Evolutionary conservation across 2,888 invertebrate genomes (phyloP).

Genomic region (Lydus trimaculatus): DNA sequence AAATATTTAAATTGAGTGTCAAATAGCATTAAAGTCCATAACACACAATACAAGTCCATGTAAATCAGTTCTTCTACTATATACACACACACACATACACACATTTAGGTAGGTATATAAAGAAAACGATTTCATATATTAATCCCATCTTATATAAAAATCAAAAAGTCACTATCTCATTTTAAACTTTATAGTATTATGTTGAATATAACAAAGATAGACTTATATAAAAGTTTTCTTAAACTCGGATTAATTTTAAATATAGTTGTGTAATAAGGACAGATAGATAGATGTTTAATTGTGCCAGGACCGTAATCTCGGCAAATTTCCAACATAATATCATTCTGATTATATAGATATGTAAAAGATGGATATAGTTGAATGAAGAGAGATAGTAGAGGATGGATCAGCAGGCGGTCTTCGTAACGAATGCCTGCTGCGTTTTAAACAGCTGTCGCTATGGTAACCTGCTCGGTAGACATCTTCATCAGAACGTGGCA

Average conservation of each 20-base stretch:
- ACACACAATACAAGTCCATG: slow-evolving; percentile 51
- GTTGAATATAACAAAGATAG: background rate
- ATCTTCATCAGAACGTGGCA: slow-evolving; percentile 58
- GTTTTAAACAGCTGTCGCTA: slow-evolving; percentile 58
- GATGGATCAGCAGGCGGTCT: slow-evolving; percentile 49
- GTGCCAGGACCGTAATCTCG: background rate
- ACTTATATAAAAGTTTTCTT: background rate
- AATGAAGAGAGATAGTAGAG: slow-evolving; percentile 18
- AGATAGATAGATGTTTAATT: background rate
- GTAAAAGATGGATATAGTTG: background rate
- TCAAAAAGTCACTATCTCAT: background rate
- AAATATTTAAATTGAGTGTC: slow-evolving; percentile 54
- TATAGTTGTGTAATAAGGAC: background rate
- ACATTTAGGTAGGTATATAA: background rate
- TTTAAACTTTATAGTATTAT: background rate
- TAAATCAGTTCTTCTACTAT: slow-evolving; percentile 49
- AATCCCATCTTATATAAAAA: background rate
- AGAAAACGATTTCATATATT: background rate
- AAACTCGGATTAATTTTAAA: background rate
- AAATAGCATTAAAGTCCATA: slow-evolving; percentile 52
- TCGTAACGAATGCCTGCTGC: slow-evolving; percentile 55
- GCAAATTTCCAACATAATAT: background rate
- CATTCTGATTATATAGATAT: background rate
- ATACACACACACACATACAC: slow-evolving; percentile 8
- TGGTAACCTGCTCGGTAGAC: slow-evolving; percentile 56